A percentile compares a stretch with the other conserved stretches of the same genome.
Conservation (phyloP, 2,797 vertebrate genomes). For the Gorsachius magnificus region DNA sequence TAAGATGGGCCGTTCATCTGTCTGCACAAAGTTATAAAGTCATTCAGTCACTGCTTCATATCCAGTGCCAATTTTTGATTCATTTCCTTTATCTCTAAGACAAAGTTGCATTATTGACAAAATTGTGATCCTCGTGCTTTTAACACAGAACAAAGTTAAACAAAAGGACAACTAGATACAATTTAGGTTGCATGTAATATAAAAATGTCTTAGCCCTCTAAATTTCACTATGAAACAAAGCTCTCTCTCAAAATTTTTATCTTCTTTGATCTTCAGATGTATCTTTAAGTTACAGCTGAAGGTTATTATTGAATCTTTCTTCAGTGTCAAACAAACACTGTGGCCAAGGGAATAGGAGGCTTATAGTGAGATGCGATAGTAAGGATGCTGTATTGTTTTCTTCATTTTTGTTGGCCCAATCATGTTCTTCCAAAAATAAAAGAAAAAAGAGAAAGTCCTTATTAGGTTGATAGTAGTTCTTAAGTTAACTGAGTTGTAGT, state of each 20-base stretch:
- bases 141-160: not conserved
- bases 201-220: not conserved
- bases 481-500: not conserved
- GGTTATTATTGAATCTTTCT: not conserved
- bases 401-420: not conserved
- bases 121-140: not conserved
- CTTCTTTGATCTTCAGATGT: not conserved
- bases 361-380: not conserved
- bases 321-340: not conserved
- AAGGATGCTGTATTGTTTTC: not conserved
- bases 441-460: not conserved
- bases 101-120: not conserved
- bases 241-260: not conserved
- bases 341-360: not conserved
- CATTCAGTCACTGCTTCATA: not conserved
- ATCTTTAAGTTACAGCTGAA: not conserved
- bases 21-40: not conserved
- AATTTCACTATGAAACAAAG: not conserved
- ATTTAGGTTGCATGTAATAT: not conserved
- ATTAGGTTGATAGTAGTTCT: not conserved
- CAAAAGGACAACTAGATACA: not conserved
- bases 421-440: not conserved
- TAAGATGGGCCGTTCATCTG: not conserved
- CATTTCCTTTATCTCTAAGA: not conserved
- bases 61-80: not conserved